Evolutionary conservation across 2,888 invertebrate genomes (phyloP).

Genomic region (Diabrotica balteata): DNA sequence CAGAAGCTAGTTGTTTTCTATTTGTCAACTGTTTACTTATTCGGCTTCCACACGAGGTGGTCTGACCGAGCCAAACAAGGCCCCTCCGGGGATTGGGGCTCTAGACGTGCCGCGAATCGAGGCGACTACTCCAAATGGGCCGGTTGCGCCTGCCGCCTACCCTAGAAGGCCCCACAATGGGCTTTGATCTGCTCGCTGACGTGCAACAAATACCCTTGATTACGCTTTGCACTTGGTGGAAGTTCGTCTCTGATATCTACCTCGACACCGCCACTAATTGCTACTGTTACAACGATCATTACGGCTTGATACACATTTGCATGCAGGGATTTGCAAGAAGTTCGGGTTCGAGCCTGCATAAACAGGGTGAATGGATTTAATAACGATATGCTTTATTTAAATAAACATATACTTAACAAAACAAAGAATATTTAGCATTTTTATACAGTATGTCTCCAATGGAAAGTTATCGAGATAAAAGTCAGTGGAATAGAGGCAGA

Average conservation of each 20-base stretch:
- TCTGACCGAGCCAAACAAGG: slow-evolving; percentile 37
- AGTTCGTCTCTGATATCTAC: slow-evolving; percentile 22
- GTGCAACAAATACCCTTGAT: slow-evolving; percentile 45
- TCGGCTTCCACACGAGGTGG: slow-evolving; percentile 2
- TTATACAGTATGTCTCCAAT: no score
- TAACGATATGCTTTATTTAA: no score
- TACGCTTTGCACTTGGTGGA: slow-evolving; percentile 26
- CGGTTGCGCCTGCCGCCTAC: slow-evolving; percentile 21
- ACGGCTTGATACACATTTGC: slow-evolving; percentile 26
- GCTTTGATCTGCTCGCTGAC: slow-evolving; percentile 44
- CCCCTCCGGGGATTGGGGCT: slow-evolving; percentile 37
- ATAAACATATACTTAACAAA: no score
- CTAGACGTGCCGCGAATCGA: slow-evolving; percentile 41
- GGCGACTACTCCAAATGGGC: slow-evolving; percentile 33
- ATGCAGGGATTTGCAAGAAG: slow-evolving; percentile 12
- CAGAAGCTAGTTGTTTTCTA: slow-evolving; percentile 6
- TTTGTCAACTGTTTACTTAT: slow-evolving; percentile 13
- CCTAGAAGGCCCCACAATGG: slow-evolving; percentile 33
- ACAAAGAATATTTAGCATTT: no score
- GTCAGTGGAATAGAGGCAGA: no score
- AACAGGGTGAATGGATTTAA: not conserved
- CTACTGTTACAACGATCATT: slow-evolving; percentile 27
- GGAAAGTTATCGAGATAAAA: no score
- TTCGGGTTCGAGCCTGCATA: not conserved
- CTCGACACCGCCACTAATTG: slow-evolving; percentile 25